Evolutionary conservation across 2,113 vertebrate species (phyloP), one percentile per base, ranked within the genome.

Genomic region (Psittacula cyanocephala): DNA sequence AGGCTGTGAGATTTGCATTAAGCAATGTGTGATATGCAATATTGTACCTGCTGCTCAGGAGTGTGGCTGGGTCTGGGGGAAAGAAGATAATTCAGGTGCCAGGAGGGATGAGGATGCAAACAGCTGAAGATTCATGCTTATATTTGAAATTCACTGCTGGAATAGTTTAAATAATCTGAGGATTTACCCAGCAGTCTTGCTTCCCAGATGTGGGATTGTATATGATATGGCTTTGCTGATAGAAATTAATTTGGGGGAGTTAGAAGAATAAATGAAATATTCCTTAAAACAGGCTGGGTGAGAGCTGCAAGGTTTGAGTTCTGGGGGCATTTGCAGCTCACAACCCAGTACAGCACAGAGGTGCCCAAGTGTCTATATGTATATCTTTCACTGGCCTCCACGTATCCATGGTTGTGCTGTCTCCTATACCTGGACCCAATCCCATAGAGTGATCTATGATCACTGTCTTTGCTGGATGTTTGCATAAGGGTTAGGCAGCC

Each of bases 1-100:
- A 84, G 74, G 13, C 90, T 76, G 95, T 62, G 77, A 91, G 93
- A 93, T 87, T 95, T 81, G 79, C 78, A 89, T 88, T 94, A 94
- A 76, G 80, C 28, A 86, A 11, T 2, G 16, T 79, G 62, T 71
- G 74, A 89, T 89, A 52, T 67, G 53, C 69, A 76, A 85, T 87
- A 69, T 72, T 93, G 62, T 28, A 91, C 81, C 86, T 76, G 77
- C 86, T 92, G 82, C 77, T 95, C 37, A 31, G 77, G 62, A 93
- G n/a, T 74, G 41, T 37, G 69, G 62, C 69, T 43, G 13, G 57
- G 70, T 65, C 92, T 96, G 86, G 37, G 44, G 49, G 63, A 87
- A 50, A 39, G 59, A 80, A 95, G 96, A 95, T 96, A 96, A 96
- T 88, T 80, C 88, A 57, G 76, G 82, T 5, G 2, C 50, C 13